Base-by-base conservation (phyloP, 2,797 vertebrate genomes). In the Thaleichthys pacificus region DNA sequence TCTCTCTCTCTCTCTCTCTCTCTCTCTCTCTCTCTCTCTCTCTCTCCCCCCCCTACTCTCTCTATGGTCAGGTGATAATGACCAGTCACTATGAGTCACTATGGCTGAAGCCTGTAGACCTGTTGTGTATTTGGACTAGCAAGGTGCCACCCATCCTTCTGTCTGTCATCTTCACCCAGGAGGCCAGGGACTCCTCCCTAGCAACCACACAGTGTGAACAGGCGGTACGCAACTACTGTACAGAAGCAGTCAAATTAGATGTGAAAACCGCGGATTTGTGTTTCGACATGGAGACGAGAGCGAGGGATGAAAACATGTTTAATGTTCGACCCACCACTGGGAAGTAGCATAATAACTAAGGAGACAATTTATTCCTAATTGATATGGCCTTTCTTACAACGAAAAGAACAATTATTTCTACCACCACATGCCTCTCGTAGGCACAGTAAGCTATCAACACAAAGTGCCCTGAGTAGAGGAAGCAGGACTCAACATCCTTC, bases 381-480 rank as follows among this genome's bases (percentile, higher is more conserved):
- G 93, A 93, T 93, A 92, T 92, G 90, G 89, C 90, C 91, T 92
- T 93, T 93, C 91, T 93, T 93, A 92, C 87, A 87, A 92, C 91
- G 90, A 93, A 93, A 92, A 92, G 91, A 93, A 93, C 92, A 93
- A 93, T 93, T 93, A 94, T 93, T 90, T 89, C 77, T 75, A 78
- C 90, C 90, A 73, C 90, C 22, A 76, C 90, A 90, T 62, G 82
- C 85, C 85, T 91, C 91, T 91, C 83, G 89, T 91, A 90, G 85
- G 89, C 91, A 90, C 91, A 93, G 92, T 92, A 83, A 92, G 92
- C 91, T 73, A 87, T 88, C 90, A 89, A 87, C 89, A 89, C 89
- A 92, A 91, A 92, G 89, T 90, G 89, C 89, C 87, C 87, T 86
- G 85, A 92, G 90, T 91, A 87, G 91, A 94, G 92, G 82, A 82